phyloP scores from a whole-genome alignment of 2,797 vertebrate genomes.

The Eulemur albifrons region DNA sequence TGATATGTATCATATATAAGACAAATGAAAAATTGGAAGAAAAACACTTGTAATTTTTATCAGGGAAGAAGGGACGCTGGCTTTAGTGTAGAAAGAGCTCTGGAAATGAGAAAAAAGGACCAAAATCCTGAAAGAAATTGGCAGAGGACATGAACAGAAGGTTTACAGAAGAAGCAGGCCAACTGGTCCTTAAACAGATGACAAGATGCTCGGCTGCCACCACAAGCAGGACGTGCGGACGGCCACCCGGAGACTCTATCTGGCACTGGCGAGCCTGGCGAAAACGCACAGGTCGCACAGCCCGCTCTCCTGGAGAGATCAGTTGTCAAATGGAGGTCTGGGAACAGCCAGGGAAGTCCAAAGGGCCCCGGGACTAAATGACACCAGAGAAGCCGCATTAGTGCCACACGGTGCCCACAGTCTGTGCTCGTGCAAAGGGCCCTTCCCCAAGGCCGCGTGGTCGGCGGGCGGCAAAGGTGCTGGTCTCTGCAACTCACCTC shows the following conservation, averaged over 20 bases:
- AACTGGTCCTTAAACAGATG: not conserved
- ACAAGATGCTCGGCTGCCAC: not conserved
- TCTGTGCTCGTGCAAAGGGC: too few relatives aligned
- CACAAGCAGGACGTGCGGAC: not conserved
- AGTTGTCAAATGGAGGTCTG: not conserved
- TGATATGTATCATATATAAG: not conserved
- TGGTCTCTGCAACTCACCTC: not conserved
- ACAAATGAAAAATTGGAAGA: not conserved
- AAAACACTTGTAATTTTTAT: not conserved
- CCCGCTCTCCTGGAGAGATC: not conserved
- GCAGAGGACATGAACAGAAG: not conserved
- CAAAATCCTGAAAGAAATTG: not conserved
- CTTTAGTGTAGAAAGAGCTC: not conserved
- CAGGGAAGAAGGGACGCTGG: not conserved
- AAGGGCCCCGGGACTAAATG: fast-evolving
- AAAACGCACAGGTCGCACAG: too few relatives aligned
- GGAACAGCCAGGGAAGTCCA: not conserved
- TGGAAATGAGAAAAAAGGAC: not conserved
- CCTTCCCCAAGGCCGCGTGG: not conserved
- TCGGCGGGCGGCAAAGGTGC: too few relatives aligned
- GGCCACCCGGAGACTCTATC: not conserved
- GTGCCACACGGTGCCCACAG: too few relatives aligned
- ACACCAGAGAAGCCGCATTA: fast-evolving
- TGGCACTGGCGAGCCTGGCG: not conserved
- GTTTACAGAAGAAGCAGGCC: not conserved